phyloP scores from a whole-genome alignment of 2,888 invertebrate genomes.

The Cartodere bifasciata region DNA sequence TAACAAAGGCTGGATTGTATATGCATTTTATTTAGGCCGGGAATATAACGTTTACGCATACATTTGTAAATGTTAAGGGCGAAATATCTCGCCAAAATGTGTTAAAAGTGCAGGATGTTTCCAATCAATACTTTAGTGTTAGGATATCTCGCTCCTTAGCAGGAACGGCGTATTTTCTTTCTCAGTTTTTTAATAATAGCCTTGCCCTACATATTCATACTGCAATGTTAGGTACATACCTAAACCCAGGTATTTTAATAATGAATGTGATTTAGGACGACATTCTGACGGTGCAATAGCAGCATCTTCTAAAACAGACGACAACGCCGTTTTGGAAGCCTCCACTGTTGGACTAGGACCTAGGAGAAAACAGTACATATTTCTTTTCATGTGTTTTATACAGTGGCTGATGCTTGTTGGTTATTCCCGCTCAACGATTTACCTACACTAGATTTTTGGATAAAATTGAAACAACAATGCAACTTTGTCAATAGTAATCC shows the following conservation, averaged over 20 bases:
- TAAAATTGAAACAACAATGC: constrained; percentile 33
- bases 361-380: constrained; percentile 37
- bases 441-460: constrained; percentile 39
- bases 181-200: constrained; percentile 31
- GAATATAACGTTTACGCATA: too few relatives aligned
- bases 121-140: constrained; percentile 33
- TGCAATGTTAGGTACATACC: constrained; percentile 29
- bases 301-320: constrained; percentile 31
- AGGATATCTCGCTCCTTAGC: constrained; percentile 31
- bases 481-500: too few relatives aligned
- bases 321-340: constrained; percentile 28
- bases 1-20: too few relatives aligned
- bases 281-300: constrained; percentile 35
- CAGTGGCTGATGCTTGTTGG: constrained; percentile 40
- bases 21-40: too few relatives aligned
- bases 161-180: constrained; percentile 29
- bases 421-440: constrained; percentile 38
- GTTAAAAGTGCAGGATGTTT: constrained; percentile 33
- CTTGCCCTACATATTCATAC: constrained; percentile 36
- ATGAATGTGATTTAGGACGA: constrained; percentile 27
- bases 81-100: constrained; percentile 18
- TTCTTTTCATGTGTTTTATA: constrained; percentile 39
- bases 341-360: constrained; percentile 24
- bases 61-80: constrained; percentile 15
- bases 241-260: constrained; percentile 27